A percentile compares a stretch with the other conserved stretches of the same genome.
Conservation (phyloP, 2,797 vertebrate species). For the Merluccius polli region DNA sequence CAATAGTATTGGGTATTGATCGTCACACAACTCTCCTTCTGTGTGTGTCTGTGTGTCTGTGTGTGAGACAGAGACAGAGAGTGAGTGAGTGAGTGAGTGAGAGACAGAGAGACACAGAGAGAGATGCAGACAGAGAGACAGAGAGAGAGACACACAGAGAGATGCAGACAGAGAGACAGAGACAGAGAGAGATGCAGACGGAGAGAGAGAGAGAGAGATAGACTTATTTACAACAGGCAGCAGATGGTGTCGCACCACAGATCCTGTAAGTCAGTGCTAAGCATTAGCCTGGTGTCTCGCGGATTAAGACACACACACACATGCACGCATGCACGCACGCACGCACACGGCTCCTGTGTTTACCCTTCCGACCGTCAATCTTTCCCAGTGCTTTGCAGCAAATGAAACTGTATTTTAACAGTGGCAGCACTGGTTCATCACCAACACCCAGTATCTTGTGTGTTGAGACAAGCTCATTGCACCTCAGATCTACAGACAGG, state of each 20-base stretch:
- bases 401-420: not conserved
- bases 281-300: conserved; percentile 30
- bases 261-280: conserved; percentile 31
- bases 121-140: too few relatives aligned
- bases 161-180: too few relatives aligned
- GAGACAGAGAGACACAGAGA: too few relatives aligned
- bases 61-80: not conserved
- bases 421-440: too few relatives aligned
- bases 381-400: not conserved
- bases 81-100: too few relatives aligned
- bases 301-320: not conserved
- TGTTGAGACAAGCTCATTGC: not conserved
- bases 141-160: too few relatives aligned
- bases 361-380: too few relatives aligned
- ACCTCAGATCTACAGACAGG: not conserved
- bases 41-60: not conserved
- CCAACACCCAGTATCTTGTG: too few relatives aligned
- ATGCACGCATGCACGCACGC: too few relatives aligned
- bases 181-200: too few relatives aligned
- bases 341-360: not conserved
- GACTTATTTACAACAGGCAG: conserved; percentile 10
- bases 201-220: too few relatives aligned
- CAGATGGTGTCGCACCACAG: conserved; percentile 39
- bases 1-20: not conserved
- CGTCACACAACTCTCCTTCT: not conserved